These are phyloP conservation scores for Nineta flava DNA, from an alignment of 2,888 invertebrate species.

Conservation along the genomic window DNA sequence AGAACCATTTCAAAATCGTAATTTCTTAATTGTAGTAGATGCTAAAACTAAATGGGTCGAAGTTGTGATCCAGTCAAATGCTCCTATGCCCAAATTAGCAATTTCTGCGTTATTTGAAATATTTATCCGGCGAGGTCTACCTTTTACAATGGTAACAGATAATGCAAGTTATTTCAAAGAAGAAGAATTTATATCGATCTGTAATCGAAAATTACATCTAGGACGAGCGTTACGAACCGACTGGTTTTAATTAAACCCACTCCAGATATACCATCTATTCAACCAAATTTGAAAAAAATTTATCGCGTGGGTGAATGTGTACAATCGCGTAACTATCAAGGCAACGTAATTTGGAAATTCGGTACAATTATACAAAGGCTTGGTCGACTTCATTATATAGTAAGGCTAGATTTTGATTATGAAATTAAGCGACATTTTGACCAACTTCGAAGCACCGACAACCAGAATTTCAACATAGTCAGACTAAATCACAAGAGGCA, in stretches of 20 bases:
- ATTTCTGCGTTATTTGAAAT: neutral
- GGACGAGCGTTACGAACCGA: neutral
- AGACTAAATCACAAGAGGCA: too few species aligned
- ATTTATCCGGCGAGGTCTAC: neutral
- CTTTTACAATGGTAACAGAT: neutral
- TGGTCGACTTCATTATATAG: neutral
- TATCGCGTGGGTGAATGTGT: neutral
- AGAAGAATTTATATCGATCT: neutral
- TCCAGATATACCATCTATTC: neutral
- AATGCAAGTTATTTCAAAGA: neutral
- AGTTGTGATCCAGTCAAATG: neutral
- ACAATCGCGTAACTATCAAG: too few species aligned
- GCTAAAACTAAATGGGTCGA: neutral
- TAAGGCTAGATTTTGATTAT: neutral
- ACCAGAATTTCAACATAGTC: too few species aligned
- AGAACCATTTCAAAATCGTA: too few species aligned
- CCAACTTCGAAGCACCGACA: neutral
- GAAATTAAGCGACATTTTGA: neutral
- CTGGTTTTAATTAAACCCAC: neutral
- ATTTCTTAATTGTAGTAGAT: too few species aligned
- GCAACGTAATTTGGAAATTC: too few species aligned
- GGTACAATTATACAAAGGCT: too few species aligned
- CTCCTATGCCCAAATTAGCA: neutral
- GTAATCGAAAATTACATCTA: neutral
- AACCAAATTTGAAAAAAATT: conserved; percentile 13